Base-by-base conservation (phyloP, 2,888 invertebrate species). In the Pimpla rufipes region DNA sequence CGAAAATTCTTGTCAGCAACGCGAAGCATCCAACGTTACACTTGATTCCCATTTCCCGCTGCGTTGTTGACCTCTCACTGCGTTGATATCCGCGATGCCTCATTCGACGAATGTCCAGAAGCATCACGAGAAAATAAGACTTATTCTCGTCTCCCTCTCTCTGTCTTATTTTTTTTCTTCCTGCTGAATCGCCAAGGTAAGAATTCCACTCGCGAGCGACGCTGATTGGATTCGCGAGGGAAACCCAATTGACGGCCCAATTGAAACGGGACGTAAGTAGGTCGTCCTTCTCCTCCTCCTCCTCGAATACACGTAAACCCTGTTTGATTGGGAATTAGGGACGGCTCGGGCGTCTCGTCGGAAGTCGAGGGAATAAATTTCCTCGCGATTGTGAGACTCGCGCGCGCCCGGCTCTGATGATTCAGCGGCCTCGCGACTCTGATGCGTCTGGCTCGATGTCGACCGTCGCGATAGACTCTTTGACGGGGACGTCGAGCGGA, bases 1-100 rank as follows among this genome's bases (percentile, higher is more conserved):
- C 29, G 21, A 75, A 67, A 50, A 64, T 75, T 62, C 64, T 75
- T 75, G 62, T 76, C 75, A 81, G 70, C 68, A 70, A 64, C 52
- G 37, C 55, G 45, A 29, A n/a, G n/a, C n/a, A n/a, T n/a, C n/a
- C 62, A 62, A 40, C 37, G 18, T 40, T 55, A n/a, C n/a, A 50
- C 50, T 57, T 35, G 29, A 37, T 37, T 37, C 37, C 10, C 29
- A 5, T 3, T 29, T 1, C 10, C 37, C 37, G 37, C 35, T 59
- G 29, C 62, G 2, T 62, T 16, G 40, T 37, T 40, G 23, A 55
- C 23, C 55, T 29, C 55, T 55, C 23, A 21, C 21, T 23, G 3
- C 1, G n/a, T n/a, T n/a, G n/a, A 55, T 40, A n/a, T n/a, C n/a
- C 18, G 16, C 37, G 10, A 62, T 40, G 40, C 10, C 18, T 62